These are phyloP conservation scores for Xiphophorus couchianus DNA, from an alignment of 2,113 vertebrate species.

Conservation along the genomic window DNA sequence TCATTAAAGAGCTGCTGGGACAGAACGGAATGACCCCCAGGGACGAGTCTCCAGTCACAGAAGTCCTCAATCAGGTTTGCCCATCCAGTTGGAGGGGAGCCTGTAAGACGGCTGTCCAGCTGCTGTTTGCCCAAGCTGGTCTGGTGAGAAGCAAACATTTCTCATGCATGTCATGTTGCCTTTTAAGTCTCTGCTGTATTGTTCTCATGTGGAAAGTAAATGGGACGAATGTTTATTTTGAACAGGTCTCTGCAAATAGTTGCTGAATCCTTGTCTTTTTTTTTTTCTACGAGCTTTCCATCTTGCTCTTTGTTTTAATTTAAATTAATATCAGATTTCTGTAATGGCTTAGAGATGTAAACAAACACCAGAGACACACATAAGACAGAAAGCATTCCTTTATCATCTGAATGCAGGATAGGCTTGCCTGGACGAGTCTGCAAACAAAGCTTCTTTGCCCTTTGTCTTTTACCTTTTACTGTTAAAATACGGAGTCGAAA, in stretches of 20 bases:
- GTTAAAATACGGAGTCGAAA: slow-evolving; percentile 16
- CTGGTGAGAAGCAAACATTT: slow-evolving; percentile 85
- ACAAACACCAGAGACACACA: slow-evolving; percentile 59
- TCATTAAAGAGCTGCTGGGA: slow-evolving; percentile 93
- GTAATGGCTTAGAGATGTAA: slow-evolving; percentile 57
- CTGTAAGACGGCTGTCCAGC: slow-evolving; percentile 97
- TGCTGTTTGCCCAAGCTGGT: slow-evolving; percentile 96
- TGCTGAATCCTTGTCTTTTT: slow-evolving; percentile 23
- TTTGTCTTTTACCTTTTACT: not conserved
- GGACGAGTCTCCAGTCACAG: slow-evolving; percentile 92
- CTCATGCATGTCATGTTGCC: not conserved
- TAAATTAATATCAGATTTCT: slow-evolving; percentile 46
- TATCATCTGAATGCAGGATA: slow-evolving; percentile 62
- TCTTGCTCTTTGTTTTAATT: slow-evolving; percentile 41
- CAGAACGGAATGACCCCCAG: slow-evolving; percentile 89
- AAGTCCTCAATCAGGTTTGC: slow-evolving; percentile 97
- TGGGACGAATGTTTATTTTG: not conserved
- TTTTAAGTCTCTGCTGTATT: not conserved
- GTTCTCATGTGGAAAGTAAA: not conserved
- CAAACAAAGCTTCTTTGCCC: slow-evolving; percentile 27
- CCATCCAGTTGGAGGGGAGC: slow-evolving; percentile 97
- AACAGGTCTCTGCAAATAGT: slow-evolving; percentile 20
- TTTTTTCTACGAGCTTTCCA: slow-evolving; percentile 7
- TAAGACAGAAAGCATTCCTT: slow-evolving; percentile 61
- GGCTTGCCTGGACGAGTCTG: slow-evolving; percentile 42